Conservation (phyloP, 2,113 vertebrate genomes). For the Arothron firmamentum region DNA sequence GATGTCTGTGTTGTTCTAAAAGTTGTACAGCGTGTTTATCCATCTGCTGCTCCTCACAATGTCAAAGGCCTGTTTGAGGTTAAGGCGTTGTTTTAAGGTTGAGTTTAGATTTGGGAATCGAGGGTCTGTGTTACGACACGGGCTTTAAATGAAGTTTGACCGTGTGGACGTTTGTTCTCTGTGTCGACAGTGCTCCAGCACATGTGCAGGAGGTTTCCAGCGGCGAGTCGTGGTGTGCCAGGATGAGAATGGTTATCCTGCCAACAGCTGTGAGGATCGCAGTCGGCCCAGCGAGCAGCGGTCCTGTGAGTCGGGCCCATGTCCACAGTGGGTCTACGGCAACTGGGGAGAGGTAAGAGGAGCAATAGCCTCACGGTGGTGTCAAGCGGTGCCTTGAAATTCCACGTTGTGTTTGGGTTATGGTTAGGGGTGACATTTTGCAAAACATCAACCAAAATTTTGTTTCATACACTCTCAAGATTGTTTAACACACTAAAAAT, state of each 20-base stretch:
- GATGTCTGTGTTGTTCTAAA: too few species aligned
- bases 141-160: constrained; percentile 10
- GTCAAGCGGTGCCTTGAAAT: too few species aligned
- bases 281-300: constrained; percentile 86
- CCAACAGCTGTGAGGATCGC: constrained; percentile 85
- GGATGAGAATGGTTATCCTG: constrained; percentile 91
- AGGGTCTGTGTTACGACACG: not conserved
- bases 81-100: too few species aligned
- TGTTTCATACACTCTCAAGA: too few species aligned
- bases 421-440: constrained; percentile 5
- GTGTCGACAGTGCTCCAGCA: constrained; percentile 88
- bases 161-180: constrained; percentile 18
- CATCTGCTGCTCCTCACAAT: too few species aligned
- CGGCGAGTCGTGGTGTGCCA: constrained; percentile 97
- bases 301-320: constrained; percentile 91
- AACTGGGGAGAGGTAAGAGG: constrained; percentile 74
- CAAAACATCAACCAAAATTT: not conserved
- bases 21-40: too few species aligned
- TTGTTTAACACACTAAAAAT: too few species aligned
- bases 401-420: not conserved
- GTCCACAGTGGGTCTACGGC: constrained; percentile 93
- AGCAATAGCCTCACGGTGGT: not conserved
- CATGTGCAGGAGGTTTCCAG: constrained; percentile 94
- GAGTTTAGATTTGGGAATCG: too few species aligned
- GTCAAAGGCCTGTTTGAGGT: not conserved